phyloP scores from a whole-genome alignment of 2,797 vertebrate species.

The Ctenosaura bakeri region DNA sequence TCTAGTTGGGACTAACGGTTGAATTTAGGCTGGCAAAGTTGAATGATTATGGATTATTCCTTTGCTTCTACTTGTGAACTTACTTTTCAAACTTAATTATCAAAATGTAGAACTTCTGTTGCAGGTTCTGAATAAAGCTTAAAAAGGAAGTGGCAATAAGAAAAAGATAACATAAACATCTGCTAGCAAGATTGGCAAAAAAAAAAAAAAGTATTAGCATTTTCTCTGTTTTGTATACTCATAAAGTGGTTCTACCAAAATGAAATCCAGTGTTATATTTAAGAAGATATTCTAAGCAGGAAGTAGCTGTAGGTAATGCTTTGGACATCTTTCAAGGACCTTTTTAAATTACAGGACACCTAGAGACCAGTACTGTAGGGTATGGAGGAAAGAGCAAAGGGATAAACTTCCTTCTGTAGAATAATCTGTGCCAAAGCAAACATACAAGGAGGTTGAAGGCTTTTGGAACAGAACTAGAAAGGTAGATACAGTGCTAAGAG shows the following conservation, averaged over 20 bases:
- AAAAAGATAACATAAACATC: not conserved
- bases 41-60: not conserved
- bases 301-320: conserved; percentile 35
- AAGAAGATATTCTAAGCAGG: conserved; percentile 42
- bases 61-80: not conserved
- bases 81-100: not conserved
- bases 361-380: not conserved
- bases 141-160: not conserved
- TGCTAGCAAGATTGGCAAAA: not conserved
- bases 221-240: not conserved
- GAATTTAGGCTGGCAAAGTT: too few species aligned
- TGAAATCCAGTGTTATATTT: not conserved
- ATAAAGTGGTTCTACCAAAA: not conserved
- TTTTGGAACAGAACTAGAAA: not conserved
- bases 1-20: too few species aligned
- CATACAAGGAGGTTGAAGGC: conserved; percentile 7
- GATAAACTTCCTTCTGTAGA: conserved; percentile 18
- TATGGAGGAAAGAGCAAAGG: conserved; percentile 27
- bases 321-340: conserved; percentile 40
- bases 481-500: not conserved
- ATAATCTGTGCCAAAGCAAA: conserved; percentile 23
- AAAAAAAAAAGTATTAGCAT: not conserved
- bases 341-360: conserved; percentile 20
- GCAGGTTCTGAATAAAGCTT: not conserved
- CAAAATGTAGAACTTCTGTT: conserved; percentile 1